A percentile compares a stretch with the other conserved stretches of the same genome.
Conservation (phyloP, 2,113 vertebrate species). For the Apodemus sylvaticus region DNA sequence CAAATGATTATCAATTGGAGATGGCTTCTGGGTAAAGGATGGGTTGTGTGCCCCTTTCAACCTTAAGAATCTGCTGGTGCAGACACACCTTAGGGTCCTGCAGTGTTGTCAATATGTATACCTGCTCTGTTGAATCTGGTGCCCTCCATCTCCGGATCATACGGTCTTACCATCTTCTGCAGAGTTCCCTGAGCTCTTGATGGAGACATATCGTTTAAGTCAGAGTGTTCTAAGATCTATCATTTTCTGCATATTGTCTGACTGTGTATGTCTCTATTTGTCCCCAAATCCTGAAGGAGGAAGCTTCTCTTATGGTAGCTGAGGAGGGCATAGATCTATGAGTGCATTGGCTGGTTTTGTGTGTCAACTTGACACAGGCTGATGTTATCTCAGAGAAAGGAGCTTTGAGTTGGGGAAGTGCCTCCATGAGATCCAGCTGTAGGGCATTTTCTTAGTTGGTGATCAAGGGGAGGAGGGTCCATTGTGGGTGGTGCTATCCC, state of each 20-base stretch:
- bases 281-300: neutral
- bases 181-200: neutral
- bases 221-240: neutral
- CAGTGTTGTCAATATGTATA: neutral
- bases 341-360: too few species aligned
- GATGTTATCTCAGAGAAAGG: too few species aligned
- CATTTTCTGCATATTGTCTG: neutral
- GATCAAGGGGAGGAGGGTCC: too few species aligned
- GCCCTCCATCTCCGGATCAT: neutral
- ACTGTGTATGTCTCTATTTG: neutral
- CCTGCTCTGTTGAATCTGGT: neutral
- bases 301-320: neutral
- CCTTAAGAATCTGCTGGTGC: neutral
- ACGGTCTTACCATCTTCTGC: neutral
- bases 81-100: neutral
- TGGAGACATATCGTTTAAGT: neutral
- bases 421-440: too few species aligned
- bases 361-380: too few species aligned
- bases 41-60: neutral
- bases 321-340: neutral
- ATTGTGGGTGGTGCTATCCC: too few species aligned
- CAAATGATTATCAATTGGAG: neutral
- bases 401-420: too few species aligned
- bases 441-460: too few species aligned
- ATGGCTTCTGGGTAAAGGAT: neutral